phyloP scores from a whole-genome alignment of 2,797 vertebrate genomes.

The Adrianichthys oophorus region DNA sequence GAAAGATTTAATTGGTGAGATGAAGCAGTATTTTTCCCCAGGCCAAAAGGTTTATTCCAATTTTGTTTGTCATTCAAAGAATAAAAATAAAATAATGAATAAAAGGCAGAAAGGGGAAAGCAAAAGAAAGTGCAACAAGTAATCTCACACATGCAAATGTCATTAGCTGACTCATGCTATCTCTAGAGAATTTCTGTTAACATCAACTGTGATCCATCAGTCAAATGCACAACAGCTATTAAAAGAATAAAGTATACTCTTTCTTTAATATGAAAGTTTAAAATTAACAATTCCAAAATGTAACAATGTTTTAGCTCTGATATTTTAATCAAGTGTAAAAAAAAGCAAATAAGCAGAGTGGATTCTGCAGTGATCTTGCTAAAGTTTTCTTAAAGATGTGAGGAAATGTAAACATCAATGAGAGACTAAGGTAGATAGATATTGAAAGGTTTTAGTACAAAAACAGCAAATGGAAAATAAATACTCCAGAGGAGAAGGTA shows the following conservation, averaged over 20 bases:
- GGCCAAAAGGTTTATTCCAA: constrained; percentile 43
- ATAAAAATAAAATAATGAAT: constrained; percentile 19
- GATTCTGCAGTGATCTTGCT: constrained; percentile 7
- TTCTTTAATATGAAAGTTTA: constrained; percentile 17
- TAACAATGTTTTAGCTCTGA: constrained; percentile 17
- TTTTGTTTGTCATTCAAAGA: constrained; percentile 57
- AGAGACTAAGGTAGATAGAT: constrained; percentile 5
- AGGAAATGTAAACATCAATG: neutral
- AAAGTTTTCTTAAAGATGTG: constrained; percentile 3
- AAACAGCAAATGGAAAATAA: neutral
- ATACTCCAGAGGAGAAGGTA: no score
- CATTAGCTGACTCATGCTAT: constrained; percentile 28
- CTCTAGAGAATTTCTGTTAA: constrained; percentile 15
- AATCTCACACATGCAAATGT: constrained; percentile 26
- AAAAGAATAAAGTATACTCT: constrained; percentile 11
- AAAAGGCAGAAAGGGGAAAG: constrained; percentile 18
- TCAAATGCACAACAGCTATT: constrained; percentile 8
- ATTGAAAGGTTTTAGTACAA: constrained; percentile 8
- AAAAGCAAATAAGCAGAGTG: constrained; percentile 2
- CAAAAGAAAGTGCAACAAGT: constrained; percentile 12
- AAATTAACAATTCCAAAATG: constrained; percentile 20
- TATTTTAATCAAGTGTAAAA: constrained; percentile 26
- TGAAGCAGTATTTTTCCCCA: constrained; percentile 25
- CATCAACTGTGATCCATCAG: constrained; percentile 4
- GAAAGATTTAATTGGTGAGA: constrained; percentile 42